Percentiles rank a stretch among this genome's conserved stretches.
Conservation (phyloP, 37 sponge, comb jelly and placozoan genomes). For the Crambe crambe region DNA sequence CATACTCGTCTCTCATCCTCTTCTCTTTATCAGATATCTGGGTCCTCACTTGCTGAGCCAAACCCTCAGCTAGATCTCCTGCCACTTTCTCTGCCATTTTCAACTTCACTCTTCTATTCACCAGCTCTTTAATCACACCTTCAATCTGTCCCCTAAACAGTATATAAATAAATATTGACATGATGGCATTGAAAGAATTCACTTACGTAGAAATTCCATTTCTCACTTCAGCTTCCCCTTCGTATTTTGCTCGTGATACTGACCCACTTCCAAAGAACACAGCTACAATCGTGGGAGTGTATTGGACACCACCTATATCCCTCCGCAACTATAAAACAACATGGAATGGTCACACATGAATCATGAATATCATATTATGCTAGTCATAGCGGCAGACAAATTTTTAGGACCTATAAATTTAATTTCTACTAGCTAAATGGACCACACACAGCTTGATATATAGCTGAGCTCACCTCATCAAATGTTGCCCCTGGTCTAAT, state of each 20-base stretch:
- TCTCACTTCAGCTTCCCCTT: slow-evolving; percentile 45
- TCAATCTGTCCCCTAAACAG: slow-evolving; percentile 27
- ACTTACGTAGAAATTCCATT: slow-evolving; percentile 18
- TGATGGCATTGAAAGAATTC: neutral
- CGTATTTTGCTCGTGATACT: slow-evolving; percentile 24
- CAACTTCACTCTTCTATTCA: slow-evolving; percentile 36
- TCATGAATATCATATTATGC: too few species aligned
- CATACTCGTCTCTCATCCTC: slow-evolving; percentile 53
- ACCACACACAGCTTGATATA: too few species aligned
- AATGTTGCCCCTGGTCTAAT: slow-evolving; percentile 42
- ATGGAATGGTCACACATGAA: too few species aligned
- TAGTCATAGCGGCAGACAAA: too few species aligned
- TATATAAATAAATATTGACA: neutral
- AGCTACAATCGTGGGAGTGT: slow-evolving; percentile 49
- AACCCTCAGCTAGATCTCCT: slow-evolving; percentile 42
- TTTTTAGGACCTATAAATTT: neutral
- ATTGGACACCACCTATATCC: slow-evolving; percentile 52
- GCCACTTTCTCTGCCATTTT: slow-evolving; percentile 48
- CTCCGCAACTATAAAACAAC: slow-evolving; percentile 33
- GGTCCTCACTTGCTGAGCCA: slow-evolving; percentile 17
- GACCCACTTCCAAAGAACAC: slow-evolving; percentile 26
- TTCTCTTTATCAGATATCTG: slow-evolving; percentile 24
- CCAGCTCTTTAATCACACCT: slow-evolving; percentile 36
- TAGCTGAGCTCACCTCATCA: slow-evolving; percentile 37
- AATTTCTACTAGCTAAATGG: neutral